Evolutionary conservation across 2,113 vertebrate species (phyloP), one percentile per base, ranked within the genome.

Genomic region (Cochlearius cochlearius): DNA sequence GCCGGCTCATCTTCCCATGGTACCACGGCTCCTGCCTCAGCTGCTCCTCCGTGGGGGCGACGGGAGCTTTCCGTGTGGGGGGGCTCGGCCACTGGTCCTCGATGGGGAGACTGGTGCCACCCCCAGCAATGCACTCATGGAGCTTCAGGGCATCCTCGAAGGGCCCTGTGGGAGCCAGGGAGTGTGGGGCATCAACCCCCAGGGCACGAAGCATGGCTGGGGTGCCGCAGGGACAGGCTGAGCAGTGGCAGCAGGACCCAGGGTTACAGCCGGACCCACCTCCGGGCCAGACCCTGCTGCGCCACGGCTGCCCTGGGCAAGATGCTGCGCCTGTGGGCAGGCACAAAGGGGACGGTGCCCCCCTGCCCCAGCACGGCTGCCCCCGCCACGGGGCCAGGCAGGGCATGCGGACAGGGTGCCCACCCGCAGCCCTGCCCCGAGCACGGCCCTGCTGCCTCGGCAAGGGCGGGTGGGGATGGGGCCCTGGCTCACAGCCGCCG

Each of bases 91-190:
- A 99, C 97, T 98, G 98, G 95, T 99, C 99, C 96, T 99, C 98
- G 5, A 98, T 29, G 19, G 98, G 94, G 29, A 64, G 83, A 6
- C 97, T 86, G 11, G 56, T 58, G 30, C 72, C 16, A 0, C 66
- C 74, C 8, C 97, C 94, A 2, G 71, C 89, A 0, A 97, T 95
- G 8, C 96, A 97, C 89, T 99, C 99, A 0, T 99, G 99, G 56
- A 99, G 97, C 96, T 98, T 99, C 74, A 99, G 96, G 39, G 99
- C 99, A 4, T 99, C 99, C 95, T 99, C 99, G 1, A 99, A 99
- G 0, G 99, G 99, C 69, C 99, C 99, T 99, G 93, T 7, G 16
- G 39, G 58, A 77, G 66, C 7, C 78, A 8, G 16, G 43, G 36
- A 13, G 4, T n/a, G 55, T 1, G 0, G 53, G 29, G 11, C 1